Percentiles rank a stretch among this genome's conserved stretches.
phyloP scores from a whole-genome alignment of 2,888 invertebrate genomes.

The Cerastis rubricosa region DNA sequence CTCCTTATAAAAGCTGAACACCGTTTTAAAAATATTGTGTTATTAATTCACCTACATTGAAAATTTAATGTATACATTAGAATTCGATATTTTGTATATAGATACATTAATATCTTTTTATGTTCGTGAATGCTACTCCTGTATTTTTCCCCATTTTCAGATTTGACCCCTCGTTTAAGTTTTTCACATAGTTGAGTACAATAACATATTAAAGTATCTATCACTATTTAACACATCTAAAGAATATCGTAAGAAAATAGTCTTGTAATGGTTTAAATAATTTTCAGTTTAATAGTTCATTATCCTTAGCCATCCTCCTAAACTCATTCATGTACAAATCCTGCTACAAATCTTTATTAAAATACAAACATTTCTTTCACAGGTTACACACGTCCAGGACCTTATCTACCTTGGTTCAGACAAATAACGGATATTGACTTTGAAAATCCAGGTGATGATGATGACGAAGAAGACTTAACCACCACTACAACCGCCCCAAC shows the following conservation, averaged over 20 bases:
- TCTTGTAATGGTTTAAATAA: background rate
- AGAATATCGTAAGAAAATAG: background rate
- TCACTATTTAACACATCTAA: background rate
- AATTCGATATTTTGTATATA: background rate
- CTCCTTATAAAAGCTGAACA: background rate
- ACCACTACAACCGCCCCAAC: background rate
- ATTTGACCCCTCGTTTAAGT: background rate
- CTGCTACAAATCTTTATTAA: background rate
- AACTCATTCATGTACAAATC: background rate
- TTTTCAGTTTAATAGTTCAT: background rate
- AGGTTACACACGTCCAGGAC: conserved; percentile 85
- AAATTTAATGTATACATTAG: background rate
- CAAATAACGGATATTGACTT: conserved; percentile 81
- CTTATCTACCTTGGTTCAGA: conserved; percentile 81
- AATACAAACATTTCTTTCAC: conserved; percentile 48
- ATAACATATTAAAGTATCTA: no score
- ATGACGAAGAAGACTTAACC: conserved; percentile 31
- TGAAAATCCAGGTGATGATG: conserved; percentile 76
- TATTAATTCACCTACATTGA: background rate
- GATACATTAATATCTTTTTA: background rate
- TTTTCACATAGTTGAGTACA: no score
- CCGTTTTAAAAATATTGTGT: background rate
- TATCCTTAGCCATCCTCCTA: background rate
- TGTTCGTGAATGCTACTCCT: background rate
- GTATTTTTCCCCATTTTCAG: background rate